Evolutionary conservation across 2,797 vertebrate genomes (phyloP), one percentile per base, ranked within the genome.

Genomic region (Holocentrus rufus): DNA sequence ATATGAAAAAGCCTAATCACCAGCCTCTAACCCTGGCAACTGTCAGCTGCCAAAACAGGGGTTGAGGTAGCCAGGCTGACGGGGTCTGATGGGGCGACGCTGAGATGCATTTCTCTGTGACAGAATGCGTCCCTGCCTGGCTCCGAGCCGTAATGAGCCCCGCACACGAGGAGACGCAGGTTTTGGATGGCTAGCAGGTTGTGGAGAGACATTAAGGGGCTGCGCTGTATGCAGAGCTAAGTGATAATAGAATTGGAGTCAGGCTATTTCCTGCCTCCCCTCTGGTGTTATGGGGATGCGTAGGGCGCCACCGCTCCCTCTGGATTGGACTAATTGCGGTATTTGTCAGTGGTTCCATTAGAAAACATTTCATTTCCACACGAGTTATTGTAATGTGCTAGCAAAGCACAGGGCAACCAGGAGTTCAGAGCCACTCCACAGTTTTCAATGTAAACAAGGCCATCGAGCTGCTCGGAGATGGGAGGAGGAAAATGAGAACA

Each of bases 281-380:
- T 78, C 2, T 53, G 63, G 57, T 69, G 69, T 65, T 87, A 66
- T 76, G 74, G 56, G 66, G 52, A 81, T 69, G 81, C 74, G 79
- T 34, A 63, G 72, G 65, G 77, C 66, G 27, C 69, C 30, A 34
- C 57, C 44, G 63, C 82, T 90, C 89, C 88, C 89, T 72, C 70
- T 76, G 78, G 85, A 84, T 77, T 66, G 71, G 59, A 76, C 77
- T 92, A 90, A 91, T 90, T 90, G 82, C 86, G 55, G 79, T 83
- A 87, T 93, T 90, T 89, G 87, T 92, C 90, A 90, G 81, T 46
- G n/a, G 69, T 55, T 92, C 86, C 81, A 89, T 89, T 89, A 86
- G 76, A 89, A 84, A 81, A 70, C 62, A 72, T 87, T 91, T 90
- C 79, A 88, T 88, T 92, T 86, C 75, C 69, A 70, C 58, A 61